Conservation (phyloP, 2,888 invertebrate genomes). For the Xestia sexstrigata region DNA sequence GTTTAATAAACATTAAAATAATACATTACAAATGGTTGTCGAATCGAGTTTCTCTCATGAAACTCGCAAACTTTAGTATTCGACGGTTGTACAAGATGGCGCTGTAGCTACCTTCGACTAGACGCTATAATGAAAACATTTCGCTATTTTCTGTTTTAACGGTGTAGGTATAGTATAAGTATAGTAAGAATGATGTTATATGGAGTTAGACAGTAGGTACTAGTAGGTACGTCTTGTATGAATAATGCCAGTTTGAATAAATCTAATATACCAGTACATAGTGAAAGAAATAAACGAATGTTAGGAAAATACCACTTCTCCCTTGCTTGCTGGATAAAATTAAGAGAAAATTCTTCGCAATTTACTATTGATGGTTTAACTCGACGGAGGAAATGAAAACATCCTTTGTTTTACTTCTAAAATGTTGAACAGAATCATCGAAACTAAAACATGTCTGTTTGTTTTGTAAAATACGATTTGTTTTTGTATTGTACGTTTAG, state of each 20-base stretch:
- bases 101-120: neutral
- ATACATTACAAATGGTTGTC: slow-evolving; percentile 7
- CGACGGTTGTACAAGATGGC: slow-evolving; percentile 27
- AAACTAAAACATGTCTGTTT: slow-evolving; percentile 44
- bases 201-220: neutral
- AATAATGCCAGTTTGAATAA: neutral
- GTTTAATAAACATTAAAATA: neutral
- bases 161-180: neutral
- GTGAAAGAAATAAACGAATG: neutral
- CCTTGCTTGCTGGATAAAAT: neutral
- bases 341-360: neutral
- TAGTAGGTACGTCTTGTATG: neutral
- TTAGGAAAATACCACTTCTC: neutral
- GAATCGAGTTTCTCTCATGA: neutral
- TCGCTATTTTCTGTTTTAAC: neutral
- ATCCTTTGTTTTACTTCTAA: slow-evolving; percentile 50
- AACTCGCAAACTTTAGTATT: slow-evolving; percentile 6
- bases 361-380: neutral
- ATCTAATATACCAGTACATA: neutral
- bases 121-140: neutral
- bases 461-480: slow-evolving; percentile 32
- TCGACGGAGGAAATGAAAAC: slow-evolving; percentile 22
- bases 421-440: slow-evolving; percentile 22
- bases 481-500: slow-evolving; percentile 14
- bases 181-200: neutral